Conservation (phyloP, 2,797 vertebrate species). For the Avahi laniger region DNA sequence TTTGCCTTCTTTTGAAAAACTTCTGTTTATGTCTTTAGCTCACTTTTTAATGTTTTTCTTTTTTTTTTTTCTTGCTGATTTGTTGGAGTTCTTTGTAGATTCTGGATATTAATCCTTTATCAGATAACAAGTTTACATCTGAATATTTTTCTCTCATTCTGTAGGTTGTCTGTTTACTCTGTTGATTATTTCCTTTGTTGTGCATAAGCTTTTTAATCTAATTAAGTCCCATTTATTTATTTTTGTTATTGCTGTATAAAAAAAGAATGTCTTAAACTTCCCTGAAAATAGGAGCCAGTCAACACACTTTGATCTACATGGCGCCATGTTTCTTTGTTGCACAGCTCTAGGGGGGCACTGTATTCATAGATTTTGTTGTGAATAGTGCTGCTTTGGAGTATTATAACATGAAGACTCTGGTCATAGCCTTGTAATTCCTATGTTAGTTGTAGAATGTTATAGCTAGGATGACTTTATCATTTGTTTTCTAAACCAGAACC, state of each 20-base stretch:
- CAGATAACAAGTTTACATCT: background rate
- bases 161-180: background rate
- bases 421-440: background rate
- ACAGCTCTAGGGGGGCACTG: accelerated
- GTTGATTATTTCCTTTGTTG: background rate
- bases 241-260: background rate
- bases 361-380: background rate
- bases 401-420: background rate
- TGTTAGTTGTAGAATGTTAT: background rate
- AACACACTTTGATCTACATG: background rate
- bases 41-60: background rate
- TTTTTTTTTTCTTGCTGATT: background rate
- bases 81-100: background rate
- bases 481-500: background rate
- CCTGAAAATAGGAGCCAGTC: background rate
- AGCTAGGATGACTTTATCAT: background rate
- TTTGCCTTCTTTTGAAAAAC: background rate
- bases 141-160: background rate
- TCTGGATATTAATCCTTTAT: background rate
- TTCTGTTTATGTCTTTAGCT: background rate
- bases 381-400: background rate
- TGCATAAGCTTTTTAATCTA: background rate
- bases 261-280: background rate
- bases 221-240: background rate
- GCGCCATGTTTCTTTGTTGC: background rate